Evolutionary conservation across 1,140 invertebrate genomes (phyloP), one percentile per base, ranked within the genome.

Genomic region (Anoplolepis gracilipes): DNA sequence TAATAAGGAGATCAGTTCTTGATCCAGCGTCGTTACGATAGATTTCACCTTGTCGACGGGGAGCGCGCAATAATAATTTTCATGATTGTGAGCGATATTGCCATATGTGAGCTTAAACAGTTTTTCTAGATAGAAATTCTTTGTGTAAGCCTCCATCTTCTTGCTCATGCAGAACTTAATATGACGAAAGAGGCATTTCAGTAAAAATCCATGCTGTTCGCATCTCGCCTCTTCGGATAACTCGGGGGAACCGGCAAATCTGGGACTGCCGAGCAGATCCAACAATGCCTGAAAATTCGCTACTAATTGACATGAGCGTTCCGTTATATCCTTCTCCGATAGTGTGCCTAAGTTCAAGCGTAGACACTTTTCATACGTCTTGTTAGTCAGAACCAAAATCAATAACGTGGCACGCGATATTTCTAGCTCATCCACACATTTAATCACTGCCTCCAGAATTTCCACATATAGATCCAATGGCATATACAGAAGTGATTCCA

Each of bases 381-480:
- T 67, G 90, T 91, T 2, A 55, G 90, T 90, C 5, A 93, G 39
- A 6, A 62, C 76, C 8, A 84, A 53, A 16, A 93, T 36, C 11
- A 92, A 72, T 25, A 88, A 65, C 2, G 86, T 33, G 0, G 85
- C 90, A 39, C 92, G 88, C n/a, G 88, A 19, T 82, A 91, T 92
- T 59, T 92, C 85, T 6, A 94, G 64, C 10, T 91, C 65, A 10
- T 89, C 70, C n/a, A 92, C 72, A 39, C 88, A 93, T 46, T 91
- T 92, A 62, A 82, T 87, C 0, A 87, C 7, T 64, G 90, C 85
- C 49, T 92, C 89, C 1, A 94, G 22, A 25, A 95, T 87, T 46
- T 95, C 94, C 7, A 87, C 73, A 13, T 78, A 92, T 10, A 95
- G 85, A 85, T 95, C 93, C 25, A 95, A 70, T 6, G 94, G 94